Base-by-base conservation (phyloP, 2,797 vertebrate species). In the Cyclopterus lumpus region DNA sequence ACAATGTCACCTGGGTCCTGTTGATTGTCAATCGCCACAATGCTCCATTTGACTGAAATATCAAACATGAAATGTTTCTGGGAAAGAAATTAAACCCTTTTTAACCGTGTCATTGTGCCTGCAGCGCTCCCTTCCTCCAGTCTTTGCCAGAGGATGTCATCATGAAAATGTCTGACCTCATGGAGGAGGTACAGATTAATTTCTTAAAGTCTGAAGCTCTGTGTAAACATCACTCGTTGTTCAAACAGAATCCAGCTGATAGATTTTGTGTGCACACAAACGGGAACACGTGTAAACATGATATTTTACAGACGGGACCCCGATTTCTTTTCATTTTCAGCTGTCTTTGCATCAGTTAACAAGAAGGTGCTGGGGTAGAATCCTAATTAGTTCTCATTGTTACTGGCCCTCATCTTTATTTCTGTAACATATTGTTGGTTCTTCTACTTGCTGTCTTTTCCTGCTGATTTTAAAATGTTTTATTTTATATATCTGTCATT, bases 81-180 rank as follows among this genome's bases (percentile, higher is more conserved):
- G 15, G 32, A 7, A 3, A 20, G 1, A 26, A 62, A 59, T 36
- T 3, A 3, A 54, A 48, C 4, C 6, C 4, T 46, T 63, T 53
- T 63, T 5, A 55, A 55, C 53, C 4, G 44, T 77, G 24, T 51
- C 38, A n/a, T 15, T 32, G 46, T 81, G 48, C 87, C 73, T 65
- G 59, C 89, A 96, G 95, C 36, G 85, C 95, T 79, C 91, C 95
- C 58, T 92, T 92, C 59, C 88, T 95, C 66, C 86, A 91, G 73
- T 77, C 91, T 0, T 81, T 95, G 55, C 91, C 95, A 26, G 93
- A 94, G 54, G 91, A 95, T 62, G 80, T 89, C 73, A 87, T 95
- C 68, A 91, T 93, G 79, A 93, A 93, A 77, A 79, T 93, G 73
- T 93, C 88, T 49, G 93, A 93, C 83, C 87, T 92, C 48, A 83